These are phyloP conservation scores for Cataglyphis hispanica DNA, from an alignment of 1,140 invertebrate species.

Conservation along the genomic window DNA sequence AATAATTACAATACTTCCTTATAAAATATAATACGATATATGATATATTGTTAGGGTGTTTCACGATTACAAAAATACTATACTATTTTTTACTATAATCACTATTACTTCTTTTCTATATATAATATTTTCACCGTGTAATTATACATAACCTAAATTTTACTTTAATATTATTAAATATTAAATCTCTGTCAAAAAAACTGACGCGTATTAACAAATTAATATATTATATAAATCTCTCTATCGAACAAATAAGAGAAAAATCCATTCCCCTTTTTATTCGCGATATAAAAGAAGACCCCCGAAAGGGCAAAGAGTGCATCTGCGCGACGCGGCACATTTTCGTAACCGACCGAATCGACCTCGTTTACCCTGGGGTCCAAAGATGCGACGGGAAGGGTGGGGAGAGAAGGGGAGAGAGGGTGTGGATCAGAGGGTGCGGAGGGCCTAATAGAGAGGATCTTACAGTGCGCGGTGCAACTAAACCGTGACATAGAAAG, in stretches of 20 bases:
- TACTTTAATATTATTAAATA: background rate
- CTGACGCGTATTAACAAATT: background rate
- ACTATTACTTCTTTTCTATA: too few species aligned
- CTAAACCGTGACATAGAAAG: slow-evolving; percentile 16
- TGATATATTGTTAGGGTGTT: too few species aligned
- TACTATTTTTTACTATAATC: too few species aligned
- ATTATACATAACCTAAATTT: background rate
- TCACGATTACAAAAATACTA: too few species aligned
- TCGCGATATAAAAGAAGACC: background rate
- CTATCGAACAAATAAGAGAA: background rate
- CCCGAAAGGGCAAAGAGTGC: background rate
- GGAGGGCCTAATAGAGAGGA: slow-evolving; percentile 5
- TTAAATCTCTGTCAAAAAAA: background rate
- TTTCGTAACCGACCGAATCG: slow-evolving; percentile 23
- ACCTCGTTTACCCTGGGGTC: slow-evolving; percentile 40
- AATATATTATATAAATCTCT: background rate
- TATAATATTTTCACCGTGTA: background rate
- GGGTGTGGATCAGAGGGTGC: background rate
- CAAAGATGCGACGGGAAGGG: background rate
- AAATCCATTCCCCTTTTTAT: background rate
- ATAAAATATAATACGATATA: too few species aligned
- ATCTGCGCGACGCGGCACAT: slow-evolving; percentile 29
- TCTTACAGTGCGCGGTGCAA: slow-evolving; percentile 18
- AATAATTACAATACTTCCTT: too few species aligned
- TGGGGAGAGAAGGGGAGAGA: background rate